A percentile compares a stretch with the other conserved stretches of the same genome.
phyloP scores from a whole-genome alignment of 2,797 vertebrate genomes.

The Coluber constrictor region DNA sequence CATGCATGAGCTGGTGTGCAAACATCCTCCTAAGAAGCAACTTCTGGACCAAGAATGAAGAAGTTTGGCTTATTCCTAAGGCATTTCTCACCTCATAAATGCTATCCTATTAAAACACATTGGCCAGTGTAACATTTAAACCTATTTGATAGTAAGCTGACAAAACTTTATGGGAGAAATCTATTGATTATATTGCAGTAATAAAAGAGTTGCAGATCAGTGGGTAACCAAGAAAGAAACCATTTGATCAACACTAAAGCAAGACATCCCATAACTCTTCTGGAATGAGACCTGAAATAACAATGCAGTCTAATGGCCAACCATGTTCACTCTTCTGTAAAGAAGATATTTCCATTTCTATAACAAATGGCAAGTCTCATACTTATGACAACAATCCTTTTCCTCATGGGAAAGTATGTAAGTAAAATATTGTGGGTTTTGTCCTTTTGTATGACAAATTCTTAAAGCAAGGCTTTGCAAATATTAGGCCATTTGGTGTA shows the following conservation, averaged over 20 bases:
- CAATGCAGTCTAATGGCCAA: constrained; percentile 30
- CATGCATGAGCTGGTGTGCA: constrained; percentile 7
- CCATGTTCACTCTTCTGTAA: not conserved
- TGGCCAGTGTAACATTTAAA: constrained; percentile 47
- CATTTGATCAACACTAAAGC: constrained; percentile 50
- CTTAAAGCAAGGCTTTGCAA: not conserved
- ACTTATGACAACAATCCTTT: constrained; percentile 20
- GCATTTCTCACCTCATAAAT: constrained; percentile 29
- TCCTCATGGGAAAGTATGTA: not conserved
- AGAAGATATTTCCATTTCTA: constrained; percentile 37
- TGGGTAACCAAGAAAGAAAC: constrained; percentile 50
- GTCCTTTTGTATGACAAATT: constrained; percentile 8
- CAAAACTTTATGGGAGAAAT: constrained; percentile 26
- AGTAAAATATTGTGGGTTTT: not conserved
- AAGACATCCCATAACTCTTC: constrained; percentile 52
- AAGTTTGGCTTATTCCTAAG: constrained; percentile 10
- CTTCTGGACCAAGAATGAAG: constrained; percentile 22
- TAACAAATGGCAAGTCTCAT: constrained; percentile 41
- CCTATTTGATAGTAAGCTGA: constrained; percentile 33
- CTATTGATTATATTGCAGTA: constrained; percentile 50
- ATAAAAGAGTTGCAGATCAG: constrained; percentile 49
- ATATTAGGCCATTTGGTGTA: not conserved
- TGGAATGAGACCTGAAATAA: constrained; percentile 46
- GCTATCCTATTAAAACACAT: constrained; percentile 11
- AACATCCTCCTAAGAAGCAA: constrained; percentile 5